Conservation (phyloP, 1,140 invertebrate genomes). For the Ectropis grisescens region DNA sequence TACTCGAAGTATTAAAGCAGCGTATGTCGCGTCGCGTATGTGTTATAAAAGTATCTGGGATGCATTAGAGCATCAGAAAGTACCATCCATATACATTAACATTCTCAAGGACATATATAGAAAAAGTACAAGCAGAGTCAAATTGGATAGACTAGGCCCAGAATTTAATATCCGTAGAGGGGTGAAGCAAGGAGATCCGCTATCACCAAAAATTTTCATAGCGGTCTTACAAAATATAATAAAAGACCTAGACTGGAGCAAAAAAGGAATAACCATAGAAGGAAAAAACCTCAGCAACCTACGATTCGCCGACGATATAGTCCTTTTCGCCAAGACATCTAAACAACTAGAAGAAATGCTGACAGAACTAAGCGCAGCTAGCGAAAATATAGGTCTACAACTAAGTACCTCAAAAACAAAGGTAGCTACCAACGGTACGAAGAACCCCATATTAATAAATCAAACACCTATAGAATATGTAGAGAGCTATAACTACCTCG, state of each 20-base stretch:
- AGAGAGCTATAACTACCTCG: conserved; percentile 7
- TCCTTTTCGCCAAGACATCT: conserved; percentile 4
- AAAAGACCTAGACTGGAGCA: conserved; percentile 2
- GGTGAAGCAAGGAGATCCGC: conserved; percentile 9
- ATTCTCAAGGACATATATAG: conserved; percentile 5
- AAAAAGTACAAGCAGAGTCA: conserved; percentile 6
- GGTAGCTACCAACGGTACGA: conserved; percentile 1
- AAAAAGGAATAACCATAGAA: conserved; percentile 6
- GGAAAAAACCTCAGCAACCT: conserved; percentile 6
- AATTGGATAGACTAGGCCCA: conserved; percentile 6
- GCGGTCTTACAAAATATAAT: conserved; percentile 8
- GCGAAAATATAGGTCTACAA: conserved; percentile 6
- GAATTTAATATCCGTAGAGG: conserved; percentile 7
- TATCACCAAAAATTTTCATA: conserved; percentile 13
- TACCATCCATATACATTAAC: conserved; percentile 3
- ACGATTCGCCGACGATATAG: conserved; percentile 11
- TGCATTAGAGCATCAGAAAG: conserved; percentile 1
- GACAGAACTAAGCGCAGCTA: conserved; percentile 3
- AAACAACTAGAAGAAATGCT: conserved; percentile 7
- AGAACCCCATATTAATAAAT: conserved; percentile 5
- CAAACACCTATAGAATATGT: conserved; percentile 7
- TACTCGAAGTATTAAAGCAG: no score
- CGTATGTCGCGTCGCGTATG: no score
- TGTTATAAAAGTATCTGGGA: not conserved
- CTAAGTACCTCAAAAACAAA: conserved; percentile 12